Conservation (phyloP, 2,797 vertebrate species). For the Gorsachius magnificus region DNA sequence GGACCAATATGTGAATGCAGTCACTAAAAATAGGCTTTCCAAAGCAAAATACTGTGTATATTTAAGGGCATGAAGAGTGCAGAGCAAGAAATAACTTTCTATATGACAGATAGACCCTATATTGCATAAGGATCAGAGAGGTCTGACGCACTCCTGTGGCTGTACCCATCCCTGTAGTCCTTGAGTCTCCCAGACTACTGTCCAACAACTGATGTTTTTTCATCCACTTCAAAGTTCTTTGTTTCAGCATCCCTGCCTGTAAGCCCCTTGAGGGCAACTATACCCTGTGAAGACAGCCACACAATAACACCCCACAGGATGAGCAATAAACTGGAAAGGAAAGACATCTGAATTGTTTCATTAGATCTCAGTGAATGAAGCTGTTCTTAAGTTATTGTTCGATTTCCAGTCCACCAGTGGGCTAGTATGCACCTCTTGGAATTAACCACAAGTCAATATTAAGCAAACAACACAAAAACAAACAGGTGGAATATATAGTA, state of each 20-base stretch:
- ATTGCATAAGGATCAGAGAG: not conserved
- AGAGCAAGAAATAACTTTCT: not conserved
- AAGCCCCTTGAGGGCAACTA: not conserved
- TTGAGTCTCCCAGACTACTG: not conserved
- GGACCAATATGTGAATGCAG: not conserved
- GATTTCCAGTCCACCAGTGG: not conserved
- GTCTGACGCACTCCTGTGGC: not conserved
- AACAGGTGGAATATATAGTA: not conserved
- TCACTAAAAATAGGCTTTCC: not conserved
- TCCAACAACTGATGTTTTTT: not conserved
- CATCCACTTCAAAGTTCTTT: not conserved
- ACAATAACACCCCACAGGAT: not conserved
- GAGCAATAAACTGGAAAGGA: not conserved
- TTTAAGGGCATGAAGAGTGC: not conserved
- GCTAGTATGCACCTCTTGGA: not conserved
- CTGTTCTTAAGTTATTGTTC: not conserved
- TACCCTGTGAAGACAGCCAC: not conserved
- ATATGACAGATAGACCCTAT: not conserved
- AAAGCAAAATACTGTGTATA: not conserved
- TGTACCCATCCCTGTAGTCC: not conserved
- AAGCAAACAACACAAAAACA: not conserved
- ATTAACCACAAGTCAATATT: not conserved
- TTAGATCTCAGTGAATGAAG: not conserved
- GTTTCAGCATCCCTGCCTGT: not conserved
- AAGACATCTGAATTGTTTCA: not conserved